A percentile compares a stretch with the other conserved stretches of the same genome.
Conservation (phyloP, 2,888 invertebrate genomes). For the Tipula unca region DNA sequence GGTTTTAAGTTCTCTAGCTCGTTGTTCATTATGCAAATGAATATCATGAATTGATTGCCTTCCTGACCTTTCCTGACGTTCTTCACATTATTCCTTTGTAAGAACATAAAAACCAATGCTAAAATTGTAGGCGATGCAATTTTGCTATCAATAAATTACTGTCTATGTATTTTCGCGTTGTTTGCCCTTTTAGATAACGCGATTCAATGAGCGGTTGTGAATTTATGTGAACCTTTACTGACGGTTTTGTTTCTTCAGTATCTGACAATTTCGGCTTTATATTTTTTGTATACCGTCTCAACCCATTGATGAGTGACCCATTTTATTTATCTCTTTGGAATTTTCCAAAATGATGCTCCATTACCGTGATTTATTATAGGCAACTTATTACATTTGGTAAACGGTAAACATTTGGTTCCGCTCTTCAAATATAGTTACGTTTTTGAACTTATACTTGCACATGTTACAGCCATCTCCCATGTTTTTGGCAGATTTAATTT, state of each 20-base stretch:
- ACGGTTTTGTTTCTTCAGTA: neutral
- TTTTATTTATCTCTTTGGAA: neutral
- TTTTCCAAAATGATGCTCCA: neutral
- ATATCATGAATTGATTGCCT: slow-evolving; percentile 17
- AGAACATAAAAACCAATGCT: slow-evolving; percentile 26
- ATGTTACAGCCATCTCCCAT: neutral
- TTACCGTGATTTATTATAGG: neutral
- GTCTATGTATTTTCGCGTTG: neutral
- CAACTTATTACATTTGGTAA: neutral
- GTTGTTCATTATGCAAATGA: neutral
- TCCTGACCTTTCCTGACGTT: slow-evolving; percentile 21
- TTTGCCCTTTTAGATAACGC: neutral
- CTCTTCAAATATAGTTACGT: neutral
- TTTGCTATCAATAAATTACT: neutral
- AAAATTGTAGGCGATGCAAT: slow-evolving; percentile 21
- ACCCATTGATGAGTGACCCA: neutral
- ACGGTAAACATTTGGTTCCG: neutral
- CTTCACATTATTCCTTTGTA: slow-evolving; percentile 26
- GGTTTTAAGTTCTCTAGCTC: neutral
- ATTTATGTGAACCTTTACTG: neutral
- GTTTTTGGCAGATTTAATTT: neutral
- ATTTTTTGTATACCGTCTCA: neutral
- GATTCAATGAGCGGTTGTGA: neutral
- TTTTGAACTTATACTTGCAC: neutral
- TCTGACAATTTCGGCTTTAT: neutral